Evolutionary conservation across 2,888 invertebrate species (phyloP), one percentile per base, ranked within the genome.

Genomic region (Sphinx pinastri): DNA sequence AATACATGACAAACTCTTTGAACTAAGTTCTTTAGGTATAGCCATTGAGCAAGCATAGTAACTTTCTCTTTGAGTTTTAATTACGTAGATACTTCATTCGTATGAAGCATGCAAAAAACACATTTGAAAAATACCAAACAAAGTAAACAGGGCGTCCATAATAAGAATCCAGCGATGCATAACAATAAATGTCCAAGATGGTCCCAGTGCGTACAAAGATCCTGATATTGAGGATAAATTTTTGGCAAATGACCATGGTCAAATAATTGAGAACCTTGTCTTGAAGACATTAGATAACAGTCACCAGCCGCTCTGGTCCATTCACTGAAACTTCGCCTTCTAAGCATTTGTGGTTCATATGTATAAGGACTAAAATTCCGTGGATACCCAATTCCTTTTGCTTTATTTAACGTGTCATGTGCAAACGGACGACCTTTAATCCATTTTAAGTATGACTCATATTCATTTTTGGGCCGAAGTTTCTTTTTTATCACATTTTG

Each of bases 81-180:
- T 25, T 25, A 5, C 11, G 57, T 57, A 19, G 19, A 3, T 57
- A 6, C 6, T 25, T 57, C 12, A 57, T 13, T 19, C 19, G 25
- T 25, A 25, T 19, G 19, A 19, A 57, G 25, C 25, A 60, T 45
- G 8, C 83, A 85, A 73, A 76, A 84, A 70, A 79, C 81, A 71
- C 87, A 88, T 74, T 82, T 82, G 71, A 80, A 80, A 63, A 87
- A 59, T 71, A 78, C 78, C 47, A 88, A 66, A 71, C 83, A 85
- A 55, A 88, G 70, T 31, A 88, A 71, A 72, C 82, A 84, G 2
- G 89, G 89, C 51, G 79, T 74, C 85, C 86, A 88, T 73, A 85
- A 74, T 58, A 88, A 25, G 57, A 83, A 73, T 14, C 81, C 80
- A 47, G 79, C 75, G 11, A 84, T 51, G 55, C 80, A 72, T 69